A percentile compares a stretch with the other conserved stretches of the same genome.
phyloP scores from a whole-genome alignment of 2,888 invertebrate species.

The Laspeyria flexula region DNA sequence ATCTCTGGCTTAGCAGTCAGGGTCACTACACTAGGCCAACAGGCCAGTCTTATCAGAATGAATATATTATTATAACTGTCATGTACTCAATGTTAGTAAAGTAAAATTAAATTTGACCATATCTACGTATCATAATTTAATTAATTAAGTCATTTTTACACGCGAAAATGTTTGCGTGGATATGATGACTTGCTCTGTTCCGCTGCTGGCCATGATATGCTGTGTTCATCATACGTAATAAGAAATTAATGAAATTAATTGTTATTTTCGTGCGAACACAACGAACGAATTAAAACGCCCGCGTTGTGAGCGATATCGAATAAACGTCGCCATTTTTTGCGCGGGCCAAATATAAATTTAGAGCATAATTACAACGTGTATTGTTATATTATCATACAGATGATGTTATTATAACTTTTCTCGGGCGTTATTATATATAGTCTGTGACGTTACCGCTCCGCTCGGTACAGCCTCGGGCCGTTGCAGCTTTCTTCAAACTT shows the following conservation, averaged over 20 bases:
- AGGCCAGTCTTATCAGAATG: no score
- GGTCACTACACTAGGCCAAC: no score
- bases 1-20: no score
- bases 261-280: slow-evolving; percentile 17
- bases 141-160: slow-evolving; percentile 34
- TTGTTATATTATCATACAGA: slow-evolving; percentile 34
- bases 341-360: slow-evolving; percentile 24
- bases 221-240: slow-evolving; percentile 25
- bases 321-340: slow-evolving; percentile 22
- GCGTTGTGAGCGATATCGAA: slow-evolving; percentile 14
- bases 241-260: slow-evolving; percentile 29
- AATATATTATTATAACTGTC: slow-evolving; percentile 27
- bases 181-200: slow-evolving; percentile 36
- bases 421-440: slow-evolving; percentile 28
- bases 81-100: slow-evolving; percentile 16
- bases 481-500: slow-evolving; percentile 36
- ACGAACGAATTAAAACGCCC: slow-evolving; percentile 14
- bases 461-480: slow-evolving; percentile 34
- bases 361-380: slow-evolving; percentile 26
- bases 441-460: slow-evolving; percentile 27
- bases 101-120: slow-evolving; percentile 28
- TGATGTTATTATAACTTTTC: slow-evolving; percentile 38
- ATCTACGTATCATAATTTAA: slow-evolving; percentile 34
- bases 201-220: slow-evolving; percentile 32
- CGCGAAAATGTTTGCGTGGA: slow-evolving; percentile 31